Percentiles rank a stretch among this genome's conserved stretches.
Evolutionary conservation across 2,888 invertebrate genomes (phyloP).

Genomic region (Pinctada fucata): DNA sequence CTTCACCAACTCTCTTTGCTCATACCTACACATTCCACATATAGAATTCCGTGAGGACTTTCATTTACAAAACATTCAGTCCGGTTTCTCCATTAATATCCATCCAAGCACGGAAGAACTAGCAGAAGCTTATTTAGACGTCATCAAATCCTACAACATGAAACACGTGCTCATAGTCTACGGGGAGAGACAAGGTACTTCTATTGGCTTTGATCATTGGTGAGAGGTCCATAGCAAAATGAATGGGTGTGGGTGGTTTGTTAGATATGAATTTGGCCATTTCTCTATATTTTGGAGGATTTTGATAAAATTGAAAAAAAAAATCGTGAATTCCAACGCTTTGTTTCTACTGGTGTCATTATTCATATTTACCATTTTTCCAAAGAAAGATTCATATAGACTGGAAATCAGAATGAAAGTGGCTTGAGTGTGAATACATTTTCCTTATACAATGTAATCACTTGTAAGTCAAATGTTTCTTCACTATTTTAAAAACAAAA

Average conservation of each 20-base stretch:
- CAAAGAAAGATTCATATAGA: too few species aligned
- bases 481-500: too few species aligned
- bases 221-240: too few species aligned
- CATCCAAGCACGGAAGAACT: slow-evolving; percentile 87
- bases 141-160: slow-evolving; percentile 89
- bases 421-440: too few species aligned
- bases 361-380: too few species aligned
- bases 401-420: too few species aligned
- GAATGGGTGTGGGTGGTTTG: not conserved
- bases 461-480: too few species aligned
- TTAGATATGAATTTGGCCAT: not conserved
- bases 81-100: slow-evolving; percentile 91
- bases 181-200: slow-evolving; percentile 85
- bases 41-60: slow-evolving; percentile 84
- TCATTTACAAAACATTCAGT: slow-evolving; percentile 77
- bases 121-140: slow-evolving; percentile 88
- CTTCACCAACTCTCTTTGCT: slow-evolving; percentile 89
- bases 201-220: not conserved
- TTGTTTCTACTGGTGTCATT: too few species aligned
- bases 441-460: too few species aligned
- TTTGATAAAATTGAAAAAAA: too few species aligned
- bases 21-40: slow-evolving; percentile 90
- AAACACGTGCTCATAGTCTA: slow-evolving; percentile 90
- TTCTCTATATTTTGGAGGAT: not conserved
- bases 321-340: too few species aligned